Evolutionary conservation across 2,113 vertebrate genomes (phyloP).

Genomic region (Cyphomyrus discorhynchus): DNA sequence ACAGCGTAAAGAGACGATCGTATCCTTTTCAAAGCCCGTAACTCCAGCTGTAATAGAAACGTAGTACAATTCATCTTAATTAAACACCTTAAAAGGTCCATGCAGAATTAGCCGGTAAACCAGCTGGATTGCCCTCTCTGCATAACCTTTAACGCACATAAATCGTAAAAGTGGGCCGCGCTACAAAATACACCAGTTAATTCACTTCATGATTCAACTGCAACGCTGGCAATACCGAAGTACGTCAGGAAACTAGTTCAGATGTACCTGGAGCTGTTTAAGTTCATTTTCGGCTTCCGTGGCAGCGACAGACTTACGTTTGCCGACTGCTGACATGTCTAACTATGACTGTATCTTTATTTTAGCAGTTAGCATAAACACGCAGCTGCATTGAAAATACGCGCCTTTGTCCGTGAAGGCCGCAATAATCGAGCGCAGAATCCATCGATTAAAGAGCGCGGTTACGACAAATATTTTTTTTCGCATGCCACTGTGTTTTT

Average conservation of each 20-base stretch:
- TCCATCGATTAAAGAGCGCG: not conserved
- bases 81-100: not conserved
- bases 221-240: not conserved
- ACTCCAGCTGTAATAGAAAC: slow-evolving; percentile 10
- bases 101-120: not conserved
- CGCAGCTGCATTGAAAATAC: not conserved
- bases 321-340: not conserved
- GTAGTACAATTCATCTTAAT: not conserved
- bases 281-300: not conserved
- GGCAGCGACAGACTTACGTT: not conserved
- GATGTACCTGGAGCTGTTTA: slow-evolving; percentile 11
- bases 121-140: not conserved
- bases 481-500: not conserved
- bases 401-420: not conserved
- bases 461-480: not conserved
- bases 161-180: too few relatives aligned
- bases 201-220: not conserved
- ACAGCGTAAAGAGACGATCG: slow-evolving; percentile 14
- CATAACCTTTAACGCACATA: not conserved
- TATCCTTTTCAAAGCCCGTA: slow-evolving; percentile 6
- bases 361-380: not conserved
- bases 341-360: not conserved
- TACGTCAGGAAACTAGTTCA: not conserved
- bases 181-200: not conserved
- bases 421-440: slow-evolving; percentile 9